Conservation (phyloP, 64 coral and sea anemone species). For the Montipora capricornis region DNA sequence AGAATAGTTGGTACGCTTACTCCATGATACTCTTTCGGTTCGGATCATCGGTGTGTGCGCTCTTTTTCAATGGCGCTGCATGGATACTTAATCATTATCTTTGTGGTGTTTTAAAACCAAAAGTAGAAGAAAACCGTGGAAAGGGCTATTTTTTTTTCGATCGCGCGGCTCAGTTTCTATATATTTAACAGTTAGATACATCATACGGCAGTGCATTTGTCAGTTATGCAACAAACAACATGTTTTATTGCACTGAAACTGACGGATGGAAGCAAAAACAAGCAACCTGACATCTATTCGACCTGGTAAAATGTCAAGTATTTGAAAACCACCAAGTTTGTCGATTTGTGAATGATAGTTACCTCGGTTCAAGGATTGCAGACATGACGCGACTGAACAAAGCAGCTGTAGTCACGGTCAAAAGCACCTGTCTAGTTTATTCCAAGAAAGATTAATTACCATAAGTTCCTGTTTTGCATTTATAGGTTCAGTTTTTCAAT, state of each 20-base stretch:
- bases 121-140: not conserved
- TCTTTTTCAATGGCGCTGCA: no score
- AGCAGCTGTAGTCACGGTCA: not conserved
- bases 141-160: not conserved
- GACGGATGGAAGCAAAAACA: not conserved
- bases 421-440: not conserved
- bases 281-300: no score
- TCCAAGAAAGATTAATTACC: no score
- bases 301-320: not conserved
- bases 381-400: not conserved
- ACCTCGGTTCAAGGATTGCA: not conserved
- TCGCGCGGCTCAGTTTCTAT: not conserved
- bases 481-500: no score
- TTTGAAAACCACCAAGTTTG: not conserved
- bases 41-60: not conserved
- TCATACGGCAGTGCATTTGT: not conserved
- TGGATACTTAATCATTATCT: no score
- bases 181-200: not conserved
- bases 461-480: no score
- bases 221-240: not conserved
- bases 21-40: not conserved
- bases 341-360: not conserved
- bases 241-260: not conserved
- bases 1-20: conserved; percentile 1
- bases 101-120: no score